These are phyloP conservation scores for Rhyacophila evoluta DNA, from an alignment of 2,888 invertebrate species.

Conservation along the genomic window DNA sequence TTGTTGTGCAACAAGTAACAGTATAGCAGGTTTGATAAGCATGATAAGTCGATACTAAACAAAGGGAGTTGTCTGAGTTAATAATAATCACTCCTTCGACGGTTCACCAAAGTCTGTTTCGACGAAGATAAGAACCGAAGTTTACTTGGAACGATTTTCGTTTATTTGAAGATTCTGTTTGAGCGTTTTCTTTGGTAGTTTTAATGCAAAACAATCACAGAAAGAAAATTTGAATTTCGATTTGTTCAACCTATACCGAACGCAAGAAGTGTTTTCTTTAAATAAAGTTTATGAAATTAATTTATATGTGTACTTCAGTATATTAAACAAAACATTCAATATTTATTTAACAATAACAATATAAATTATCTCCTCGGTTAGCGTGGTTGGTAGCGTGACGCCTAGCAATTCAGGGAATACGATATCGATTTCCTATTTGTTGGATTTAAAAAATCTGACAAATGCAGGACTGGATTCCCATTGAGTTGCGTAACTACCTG, in stretches of 20 bases:
- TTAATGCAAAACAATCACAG: constrained; percentile 15
- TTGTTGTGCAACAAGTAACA: constrained; percentile 14
- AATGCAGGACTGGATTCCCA: too few species aligned
- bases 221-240: constrained; percentile 22
- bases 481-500: too few species aligned
- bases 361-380: too few species aligned
- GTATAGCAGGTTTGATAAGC: not conserved
- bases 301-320: too few species aligned
- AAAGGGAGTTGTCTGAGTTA: constrained; percentile 1
- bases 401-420: too few species aligned
- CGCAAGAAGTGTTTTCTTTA: not conserved
- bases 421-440: too few species aligned
- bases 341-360: too few species aligned
- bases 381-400: too few species aligned
- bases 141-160: constrained; percentile 20
- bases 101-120: constrained; percentile 13
- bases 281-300: not conserved
- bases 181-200: not conserved
- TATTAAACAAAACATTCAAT: too few species aligned
- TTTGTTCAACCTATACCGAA: not conserved
- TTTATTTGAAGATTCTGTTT: not conserved
- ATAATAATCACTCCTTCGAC: constrained; percentile 17
- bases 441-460: too few species aligned
- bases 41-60: constrained; percentile 16
- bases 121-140: not conserved